Conservation (phyloP, 1,140 invertebrate species). For the Luehdorfia chinensis region DNA sequence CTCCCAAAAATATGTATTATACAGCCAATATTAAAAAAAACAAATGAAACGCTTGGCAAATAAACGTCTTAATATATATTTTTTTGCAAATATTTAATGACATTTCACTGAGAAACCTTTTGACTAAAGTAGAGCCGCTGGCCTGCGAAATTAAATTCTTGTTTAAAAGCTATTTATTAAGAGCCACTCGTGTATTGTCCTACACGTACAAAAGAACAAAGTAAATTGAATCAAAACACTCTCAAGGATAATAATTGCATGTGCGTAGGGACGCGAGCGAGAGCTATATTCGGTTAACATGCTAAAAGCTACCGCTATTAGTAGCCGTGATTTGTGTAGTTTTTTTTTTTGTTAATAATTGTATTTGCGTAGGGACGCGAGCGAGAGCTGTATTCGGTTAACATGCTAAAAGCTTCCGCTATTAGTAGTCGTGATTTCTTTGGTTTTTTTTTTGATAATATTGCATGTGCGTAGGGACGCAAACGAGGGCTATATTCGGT, state of each 20-base stretch:
- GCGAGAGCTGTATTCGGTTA: background rate
- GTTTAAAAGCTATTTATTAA: background rate
- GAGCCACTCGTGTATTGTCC: background rate
- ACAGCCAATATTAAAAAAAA: no score
- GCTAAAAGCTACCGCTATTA: background rate
- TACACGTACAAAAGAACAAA: background rate
- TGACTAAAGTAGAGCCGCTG: no score
- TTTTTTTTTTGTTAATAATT: background rate
- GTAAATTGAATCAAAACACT: constrained; percentile 9
- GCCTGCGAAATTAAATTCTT: no score
- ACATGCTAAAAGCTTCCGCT: background rate
- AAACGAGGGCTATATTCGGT: background rate
- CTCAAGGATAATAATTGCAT: constrained; percentile 2
- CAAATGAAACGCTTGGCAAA: no score
- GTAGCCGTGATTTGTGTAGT: background rate
- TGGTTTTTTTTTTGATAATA: background rate
- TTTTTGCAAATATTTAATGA: no score
- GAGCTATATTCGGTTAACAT: background rate
- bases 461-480: background rate
- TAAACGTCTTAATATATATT: no score
- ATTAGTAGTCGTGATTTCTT: background rate
- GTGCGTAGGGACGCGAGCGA: background rate
- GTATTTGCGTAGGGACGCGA: background rate
- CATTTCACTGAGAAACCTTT: no score
- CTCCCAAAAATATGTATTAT: no score